Evolutionary conservation across 2,797 vertebrate genomes (phyloP).

Genomic region (Arctocebus calabarensis): DNA sequence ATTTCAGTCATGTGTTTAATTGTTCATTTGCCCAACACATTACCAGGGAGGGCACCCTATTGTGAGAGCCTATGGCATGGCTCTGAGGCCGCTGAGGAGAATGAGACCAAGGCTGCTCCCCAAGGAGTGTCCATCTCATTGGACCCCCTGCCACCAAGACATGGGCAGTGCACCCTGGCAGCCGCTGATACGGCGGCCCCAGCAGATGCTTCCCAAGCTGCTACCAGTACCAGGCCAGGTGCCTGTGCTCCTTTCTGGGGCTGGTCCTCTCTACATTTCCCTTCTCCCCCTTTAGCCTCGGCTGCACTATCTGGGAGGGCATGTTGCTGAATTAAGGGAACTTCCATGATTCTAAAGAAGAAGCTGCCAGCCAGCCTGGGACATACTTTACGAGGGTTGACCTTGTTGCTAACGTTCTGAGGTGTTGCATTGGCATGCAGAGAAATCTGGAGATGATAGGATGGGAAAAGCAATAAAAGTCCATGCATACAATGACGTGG

Average conservation of each 20-base stretch:
- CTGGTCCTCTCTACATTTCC: too few species aligned
- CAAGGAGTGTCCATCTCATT: fast-evolving
- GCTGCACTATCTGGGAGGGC: fast-evolving
- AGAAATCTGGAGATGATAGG: neutral
- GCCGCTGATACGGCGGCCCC: neutral
- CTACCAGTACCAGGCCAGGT: neutral
- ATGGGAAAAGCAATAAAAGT: neutral
- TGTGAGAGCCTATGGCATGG: fast-evolving
- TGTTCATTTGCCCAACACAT: fast-evolving
- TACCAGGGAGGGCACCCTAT: neutral
- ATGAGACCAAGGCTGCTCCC: fast-evolving
- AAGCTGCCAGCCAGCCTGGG: neutral
- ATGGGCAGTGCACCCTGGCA: fast-evolving
- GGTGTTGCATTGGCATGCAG: fast-evolving
- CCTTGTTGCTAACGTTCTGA: neutral
- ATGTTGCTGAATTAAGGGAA: neutral
- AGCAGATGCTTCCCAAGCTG: neutral
- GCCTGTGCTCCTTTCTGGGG: fast-evolving
- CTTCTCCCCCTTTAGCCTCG: neutral
- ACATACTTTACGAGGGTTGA: fast-evolving
- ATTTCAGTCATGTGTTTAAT: neutral
- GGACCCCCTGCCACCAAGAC: fast-evolving
- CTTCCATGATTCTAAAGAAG: neutral
- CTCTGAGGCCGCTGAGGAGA: neutral
- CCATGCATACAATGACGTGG: neutral